A percentile compares a stretch with the other conserved stretches of the same genome.
These are phyloP conservation scores for Harlomillsia oculata DNA, from an alignment of 1,140 invertebrate species.

Conservation along the genomic window DNA sequence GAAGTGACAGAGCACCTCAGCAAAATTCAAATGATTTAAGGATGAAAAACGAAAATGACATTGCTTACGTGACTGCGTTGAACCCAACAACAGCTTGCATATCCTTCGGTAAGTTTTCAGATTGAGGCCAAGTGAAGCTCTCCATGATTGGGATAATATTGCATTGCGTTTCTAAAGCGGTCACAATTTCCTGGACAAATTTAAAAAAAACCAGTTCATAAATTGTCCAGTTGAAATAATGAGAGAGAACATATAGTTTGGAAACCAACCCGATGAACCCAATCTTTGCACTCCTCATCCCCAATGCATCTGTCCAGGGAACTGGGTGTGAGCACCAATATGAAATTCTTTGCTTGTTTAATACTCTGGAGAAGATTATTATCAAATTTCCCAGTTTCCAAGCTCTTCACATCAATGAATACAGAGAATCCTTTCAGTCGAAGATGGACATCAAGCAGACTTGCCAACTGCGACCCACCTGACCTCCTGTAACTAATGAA, in stretches of 20 bases:
- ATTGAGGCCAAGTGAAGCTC: slow-evolving; percentile 82
- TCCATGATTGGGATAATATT: slow-evolving; percentile 99
- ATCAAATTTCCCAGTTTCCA: slow-evolving; percentile 97
- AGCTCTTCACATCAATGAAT: slow-evolving; percentile 88
- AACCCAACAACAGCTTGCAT: slow-evolving; percentile 92
- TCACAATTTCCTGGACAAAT: slow-evolving; percentile 88
- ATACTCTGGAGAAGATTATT: slow-evolving; percentile 95
- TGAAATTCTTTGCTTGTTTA: slow-evolving; percentile 88
- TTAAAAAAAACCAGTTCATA: neutral
- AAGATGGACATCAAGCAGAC: slow-evolving; percentile 84
- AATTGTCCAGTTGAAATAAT: neutral
- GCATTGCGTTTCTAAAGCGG: slow-evolving; percentile 86
- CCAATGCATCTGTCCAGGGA: slow-evolving; percentile 86
- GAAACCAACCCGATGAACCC: slow-evolving; percentile 85
- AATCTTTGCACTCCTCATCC: slow-evolving; percentile 92
- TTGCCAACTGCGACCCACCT: slow-evolving; percentile 94
- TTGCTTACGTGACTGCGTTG: slow-evolving; percentile 69
- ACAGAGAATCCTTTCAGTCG: slow-evolving; percentile 87
- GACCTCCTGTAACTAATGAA: slow-evolving; percentile 97
- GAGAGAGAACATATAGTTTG: neutral
- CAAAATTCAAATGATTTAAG: neutral
- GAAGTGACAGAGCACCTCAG: slow-evolving; percentile 5
- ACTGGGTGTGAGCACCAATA: slow-evolving; percentile 88
- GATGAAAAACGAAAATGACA: slow-evolving; percentile 8
- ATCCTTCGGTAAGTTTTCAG: slow-evolving; percentile 87